Evolutionary conservation across 2,113 vertebrate genomes (phyloP), one percentile per base, ranked within the genome.

Genomic region (Redunca redunca): DNA sequence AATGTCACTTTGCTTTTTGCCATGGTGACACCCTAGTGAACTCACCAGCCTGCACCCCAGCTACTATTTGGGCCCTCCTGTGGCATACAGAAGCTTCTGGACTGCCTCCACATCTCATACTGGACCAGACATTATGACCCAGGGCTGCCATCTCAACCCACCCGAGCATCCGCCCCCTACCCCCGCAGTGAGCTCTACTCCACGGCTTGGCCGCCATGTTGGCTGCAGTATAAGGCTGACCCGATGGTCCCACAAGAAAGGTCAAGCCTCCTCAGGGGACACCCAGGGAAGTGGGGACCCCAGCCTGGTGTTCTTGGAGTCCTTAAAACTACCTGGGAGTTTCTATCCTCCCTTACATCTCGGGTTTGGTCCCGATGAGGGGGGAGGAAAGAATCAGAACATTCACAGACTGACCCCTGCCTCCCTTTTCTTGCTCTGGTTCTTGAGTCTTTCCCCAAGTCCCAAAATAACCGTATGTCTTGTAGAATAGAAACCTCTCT

Each of bases 161-260:
- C n/a, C 5, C 0, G 11, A 50, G 19, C 53, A 30, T 17, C 53
- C 16, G 1, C 12, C 26, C 55, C 10, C 10, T 0, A 11, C 4
- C 19, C 4, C n/a, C 5, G 40, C 9, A 19, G 57, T 16, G 64
- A 43, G 26, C 28, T 85, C 91, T 12, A 19, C 67, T 71, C 46
- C 21, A 2, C 1, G 40, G 87, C 57, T 52, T 60, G 21, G 74
- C 52, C 0, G 0, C 40, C 40, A 43, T 5, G 26, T 26, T 62
- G 62, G 55, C 36, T 16, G 11, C 25, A 2, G 52, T 5, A 13
- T 33, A 50, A 26, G 33, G 48, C 40, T 9, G 14, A 88, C 60
- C 60, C 28, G 33, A 77, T 7, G 23, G 14, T 85, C 43, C 40
- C n/a, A 62, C 71, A 62, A 91, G 77, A 88, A 82, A 48, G 11